Evolutionary conservation across 2,113 vertebrate species (phyloP), one percentile per base, ranked within the genome.

Genomic region (Alosa alosa): DNA sequence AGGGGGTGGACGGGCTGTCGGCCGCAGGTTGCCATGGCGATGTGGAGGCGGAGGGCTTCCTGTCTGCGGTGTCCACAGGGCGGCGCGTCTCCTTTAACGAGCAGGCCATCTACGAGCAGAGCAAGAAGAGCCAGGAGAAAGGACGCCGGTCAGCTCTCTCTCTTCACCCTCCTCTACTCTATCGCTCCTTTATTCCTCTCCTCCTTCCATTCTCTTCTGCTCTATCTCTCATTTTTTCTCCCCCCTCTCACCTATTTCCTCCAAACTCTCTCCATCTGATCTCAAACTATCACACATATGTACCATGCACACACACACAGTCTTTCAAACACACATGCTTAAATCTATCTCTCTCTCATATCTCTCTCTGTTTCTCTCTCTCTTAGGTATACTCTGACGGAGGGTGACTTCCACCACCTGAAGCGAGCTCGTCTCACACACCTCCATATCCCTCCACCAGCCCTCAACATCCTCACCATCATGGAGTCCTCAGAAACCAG

Each of bases 71-170:
- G 20, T 94, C 96, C 60, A 97, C 95, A 0, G 96, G 96, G 47
- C 96, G 98, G 68, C 95, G 98, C 0, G 98, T 99, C 86, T 99
- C 98, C 90, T 99, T 99, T 94, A 99, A 99, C 0, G 98, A 99
- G 93, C 97, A 96, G 0, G 96, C 97, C 0, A 96, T 99, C 86
- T 98, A 96, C 0, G 96, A 98, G 81, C 96, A 98, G 91, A 91
- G 97, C 94, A 96, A 94, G 91, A 97, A 95, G 87, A 93, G 94
- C 1, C 96, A 97, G 90, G 98, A 98, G 91, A 98, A 96, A 92
- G 97, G 96, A 52, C 95, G 98, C 90, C 96, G 98, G 98, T 99
- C 90, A 89, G 81, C 52, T 4, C 52, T 4, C 52, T 17, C 52
- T 17, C 15, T 17, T 55, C 52, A 17, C 13, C 15, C 15, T 31